Conservation (phyloP, 2,113 vertebrate species). For the Elachura formosa region DNA sequence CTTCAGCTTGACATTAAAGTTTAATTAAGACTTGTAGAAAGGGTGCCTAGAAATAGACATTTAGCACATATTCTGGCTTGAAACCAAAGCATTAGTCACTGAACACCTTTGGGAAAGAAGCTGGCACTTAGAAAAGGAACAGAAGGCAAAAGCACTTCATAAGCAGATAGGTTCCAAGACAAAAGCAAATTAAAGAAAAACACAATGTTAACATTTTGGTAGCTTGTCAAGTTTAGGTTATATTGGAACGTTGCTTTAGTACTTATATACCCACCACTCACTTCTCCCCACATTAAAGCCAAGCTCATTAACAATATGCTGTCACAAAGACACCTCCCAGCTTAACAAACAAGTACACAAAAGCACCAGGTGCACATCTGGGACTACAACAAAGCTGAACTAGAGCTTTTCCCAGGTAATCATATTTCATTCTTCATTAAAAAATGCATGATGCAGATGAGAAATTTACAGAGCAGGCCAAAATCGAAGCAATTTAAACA, state of each 20-base stretch:
- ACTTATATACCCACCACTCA: background rate
- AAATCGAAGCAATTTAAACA: constrained; percentile 45
- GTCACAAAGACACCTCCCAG: constrained; percentile 24
- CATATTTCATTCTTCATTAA: constrained; percentile 72
- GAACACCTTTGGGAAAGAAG: constrained; percentile 79
- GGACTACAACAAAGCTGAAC: constrained; percentile 66
- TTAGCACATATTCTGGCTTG: constrained; percentile 80
- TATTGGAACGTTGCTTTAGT: constrained; percentile 29
- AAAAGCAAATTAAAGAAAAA: constrained; percentile 67
- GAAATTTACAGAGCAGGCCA: constrained; percentile 59
- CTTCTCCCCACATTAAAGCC: background rate
- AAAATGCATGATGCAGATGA: constrained; percentile 45
- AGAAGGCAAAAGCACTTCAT: constrained; percentile 75
- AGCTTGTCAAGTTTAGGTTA: constrained; percentile 22
- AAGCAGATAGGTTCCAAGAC: constrained; percentile 70
- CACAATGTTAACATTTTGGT: constrained; percentile 48
- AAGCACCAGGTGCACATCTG: constrained; percentile 80
- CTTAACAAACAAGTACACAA: constrained; percentile 45
- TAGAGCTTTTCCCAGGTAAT: constrained; percentile 53
- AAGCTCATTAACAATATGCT: constrained; percentile 50
- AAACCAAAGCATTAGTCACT: constrained; percentile 81
- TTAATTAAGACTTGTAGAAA: constrained; percentile 79
- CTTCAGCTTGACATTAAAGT: constrained; percentile 78
- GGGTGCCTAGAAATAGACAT: constrained; percentile 75
- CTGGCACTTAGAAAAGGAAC: constrained; percentile 76